Conservation (phyloP, 2,888 invertebrate species). For the Plusia festucae region DNA sequence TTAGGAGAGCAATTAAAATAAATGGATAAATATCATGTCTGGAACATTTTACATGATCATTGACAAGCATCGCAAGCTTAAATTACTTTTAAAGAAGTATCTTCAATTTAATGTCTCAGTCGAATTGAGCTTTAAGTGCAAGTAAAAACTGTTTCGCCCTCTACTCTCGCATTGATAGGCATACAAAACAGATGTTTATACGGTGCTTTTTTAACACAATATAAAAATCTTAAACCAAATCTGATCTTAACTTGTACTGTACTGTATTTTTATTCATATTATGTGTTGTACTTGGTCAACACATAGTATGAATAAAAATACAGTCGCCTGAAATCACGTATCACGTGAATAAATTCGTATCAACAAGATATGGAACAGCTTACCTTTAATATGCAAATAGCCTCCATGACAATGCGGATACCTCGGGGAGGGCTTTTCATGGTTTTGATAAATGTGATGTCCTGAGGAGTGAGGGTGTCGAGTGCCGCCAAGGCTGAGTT, state of each 20-base stretch:
- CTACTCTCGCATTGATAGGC: too few relatives aligned
- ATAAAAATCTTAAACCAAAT: too few relatives aligned
- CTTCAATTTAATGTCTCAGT: constrained; percentile 15
- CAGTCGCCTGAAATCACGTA: too few relatives aligned
- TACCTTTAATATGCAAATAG: constrained; percentile 97
- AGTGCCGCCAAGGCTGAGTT: constrained; percentile 96
- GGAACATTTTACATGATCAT: constrained; percentile 17
- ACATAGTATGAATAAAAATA: too few relatives aligned
- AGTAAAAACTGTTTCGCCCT: constrained; percentile 11
- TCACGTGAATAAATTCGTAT: too few relatives aligned
- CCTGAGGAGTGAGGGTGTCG: constrained; percentile 96
- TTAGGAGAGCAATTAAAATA: constrained; percentile 52
- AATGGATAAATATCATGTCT: constrained; percentile 34
- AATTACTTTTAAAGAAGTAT: not conserved
- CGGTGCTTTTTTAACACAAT: too few relatives aligned
- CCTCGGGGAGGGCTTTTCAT: constrained; percentile 99
- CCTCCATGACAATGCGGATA: constrained; percentile 98
- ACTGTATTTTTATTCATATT: too few relatives aligned
- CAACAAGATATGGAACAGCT: too few relatives aligned
- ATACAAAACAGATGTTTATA: too few relatives aligned
- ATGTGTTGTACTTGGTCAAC: too few relatives aligned
- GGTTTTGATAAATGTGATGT: constrained; percentile 97
- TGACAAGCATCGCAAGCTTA: not conserved
- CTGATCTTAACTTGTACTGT: too few relatives aligned
- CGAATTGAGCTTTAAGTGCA: constrained; percentile 14